Base-by-base conservation (phyloP, 2,113 vertebrate genomes). In the Periophthalmodon schlosseri region DNA sequence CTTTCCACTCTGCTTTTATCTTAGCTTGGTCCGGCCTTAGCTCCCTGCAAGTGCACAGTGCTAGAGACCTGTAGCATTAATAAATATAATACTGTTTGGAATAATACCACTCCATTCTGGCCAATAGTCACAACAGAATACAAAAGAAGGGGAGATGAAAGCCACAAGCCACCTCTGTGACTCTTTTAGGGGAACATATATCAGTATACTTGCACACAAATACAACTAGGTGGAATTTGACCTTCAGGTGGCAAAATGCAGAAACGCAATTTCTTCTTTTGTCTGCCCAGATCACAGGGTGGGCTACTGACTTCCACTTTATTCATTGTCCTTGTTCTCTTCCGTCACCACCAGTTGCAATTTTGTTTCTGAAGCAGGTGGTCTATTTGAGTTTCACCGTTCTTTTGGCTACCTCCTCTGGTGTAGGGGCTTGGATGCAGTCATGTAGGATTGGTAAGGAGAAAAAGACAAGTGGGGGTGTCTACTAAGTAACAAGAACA, bases 71-170 rank as follows among this genome's bases (percentile, higher is more conserved):
- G 87, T 89, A 78, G 87, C 92, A 83, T 91, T 91, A 90, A 91
- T 92, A 89, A 93, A 87, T 81, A 91, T 90, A 91, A 90, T 89
- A 82, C 88, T 91, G 88, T 92, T 94, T 92, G 92, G 89, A 93
- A 93, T 93, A 93, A 93, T 92, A 91, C 93, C 87, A 80, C 85
- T 75, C 91, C 91, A 91, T 92, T 92, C 87, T 39, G 58, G 49
- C 82, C 76, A 86, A 87, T 79, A 77, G 86, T 83, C 73, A 87
- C 81, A 85, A 87, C 87, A 91, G 78, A 86, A 84, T 81, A 91
- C 85, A 91, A 91, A 90, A 91, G 92, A 87, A 87, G 81, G 68
- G 72, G 78, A 93, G 93, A 94, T 94, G 91, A 94, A 94, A 94
- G 92, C 87, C 89, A 87, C 74, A 87, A 68, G 87, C 76, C 75